Evolutionary conservation across 2,113 vertebrate species (phyloP), one percentile per base, ranked within the genome.

Genomic region (Fulica atra): DNA sequence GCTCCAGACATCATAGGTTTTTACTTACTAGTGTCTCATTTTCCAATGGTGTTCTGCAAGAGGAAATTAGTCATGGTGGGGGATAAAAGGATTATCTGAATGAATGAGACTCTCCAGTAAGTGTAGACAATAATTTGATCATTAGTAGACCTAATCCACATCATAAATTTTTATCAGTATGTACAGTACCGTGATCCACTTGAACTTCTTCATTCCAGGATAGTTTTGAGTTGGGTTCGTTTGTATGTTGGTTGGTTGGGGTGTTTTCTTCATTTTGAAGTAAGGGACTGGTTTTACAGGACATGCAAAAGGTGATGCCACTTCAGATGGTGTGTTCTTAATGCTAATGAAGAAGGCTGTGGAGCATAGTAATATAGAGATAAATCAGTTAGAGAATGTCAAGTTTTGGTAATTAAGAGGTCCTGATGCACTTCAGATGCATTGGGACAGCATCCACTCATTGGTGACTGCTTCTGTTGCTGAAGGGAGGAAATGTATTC

Each of bases 41-140:
- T 90, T 89, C 61, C 61, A 36, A 74, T 70, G 23, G 15, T 93
- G 60, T 57, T 92, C 21, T 79, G 38, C 61, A 84, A 87, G 70
- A 94, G 59, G 38, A 94, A 95, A 92, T 96, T 81, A 82, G 80
- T 73, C 48, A 17, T 44, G 35, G 20, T 44, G 50, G 42, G 25
- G 48, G 46, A 89, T 83, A 84, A 94, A 92, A 87, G 88, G 77
- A 89, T 96, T 91, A 81, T 69, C 69, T 80, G 74, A 72, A 42
- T 51, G 63, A 70, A 48, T 78, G 79, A 94, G 83, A 63, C 88
- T 91, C 42, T 87, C 29, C 28, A 56, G 18, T 82, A 81, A 87
- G 38, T 53, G n/a, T 25, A 92, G 88, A 57, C 84, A 93, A 71
- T 83, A 96, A 89, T 74, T 63, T 89, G 50, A 73, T 93, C 48